Conservation (phyloP, 2,888 invertebrate species). For the Drosophila anomalata region DNA sequence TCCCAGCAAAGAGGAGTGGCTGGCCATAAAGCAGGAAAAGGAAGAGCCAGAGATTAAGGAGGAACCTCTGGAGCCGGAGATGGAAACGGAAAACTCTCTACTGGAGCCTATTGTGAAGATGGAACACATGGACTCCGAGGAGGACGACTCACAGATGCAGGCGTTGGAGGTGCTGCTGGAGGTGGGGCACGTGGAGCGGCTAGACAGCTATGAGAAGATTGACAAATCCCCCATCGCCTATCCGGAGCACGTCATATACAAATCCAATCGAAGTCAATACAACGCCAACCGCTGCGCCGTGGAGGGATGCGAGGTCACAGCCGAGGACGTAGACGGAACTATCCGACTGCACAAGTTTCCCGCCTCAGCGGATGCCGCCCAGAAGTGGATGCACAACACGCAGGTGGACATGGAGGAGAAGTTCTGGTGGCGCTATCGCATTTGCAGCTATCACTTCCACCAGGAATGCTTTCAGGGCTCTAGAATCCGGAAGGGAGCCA, state of each 20-base stretch:
- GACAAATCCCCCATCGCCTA: constrained; percentile 26
- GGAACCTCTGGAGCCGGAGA: constrained; percentile 9
- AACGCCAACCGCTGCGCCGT: constrained; percentile 64
- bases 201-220: constrained; percentile 61
- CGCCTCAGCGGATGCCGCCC: constrained; percentile 46
- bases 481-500: constrained; percentile 63
- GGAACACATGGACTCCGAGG: constrained; percentile 41
- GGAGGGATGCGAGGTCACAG: constrained; percentile 56
- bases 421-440: constrained; percentile 69
- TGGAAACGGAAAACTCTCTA: constrained; percentile 6
- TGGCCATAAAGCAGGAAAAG: constrained; percentile 35
- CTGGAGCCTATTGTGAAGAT: constrained; percentile 45
- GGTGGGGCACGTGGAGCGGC: constrained; percentile 69
- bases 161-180: constrained; percentile 63
- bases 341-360: constrained; percentile 72
- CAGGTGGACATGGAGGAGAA: constrained; percentile 62
- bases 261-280: constrained; percentile 33
- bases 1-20: constrained; percentile 62
- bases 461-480: constrained; percentile 64
- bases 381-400: constrained; percentile 75
- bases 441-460: constrained; percentile 74
- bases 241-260: constrained; percentile 4
- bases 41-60: constrained; percentile 9
- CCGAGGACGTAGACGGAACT: constrained; percentile 45
- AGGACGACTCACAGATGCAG: constrained; percentile 22